Evolutionary conservation across 64 coral and sea anemone species (phyloP).

Genomic region (Orbicella faveolata): DNA sequence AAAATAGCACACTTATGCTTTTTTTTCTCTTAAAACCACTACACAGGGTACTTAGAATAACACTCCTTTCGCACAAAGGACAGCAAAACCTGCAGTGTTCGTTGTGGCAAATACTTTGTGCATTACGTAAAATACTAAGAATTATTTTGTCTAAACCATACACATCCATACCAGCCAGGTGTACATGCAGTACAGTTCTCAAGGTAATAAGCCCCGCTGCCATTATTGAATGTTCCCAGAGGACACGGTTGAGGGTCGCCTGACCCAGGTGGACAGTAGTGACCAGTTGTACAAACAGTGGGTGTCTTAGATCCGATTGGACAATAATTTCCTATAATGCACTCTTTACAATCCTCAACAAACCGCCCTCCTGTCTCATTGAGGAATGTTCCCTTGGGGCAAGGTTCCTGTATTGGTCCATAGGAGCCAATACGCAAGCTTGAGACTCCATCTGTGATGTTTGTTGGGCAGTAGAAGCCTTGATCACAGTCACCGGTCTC

Average conservation of each 20-base stretch:
- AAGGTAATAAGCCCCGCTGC: conserved; percentile 62
- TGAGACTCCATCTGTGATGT: conserved; percentile 95
- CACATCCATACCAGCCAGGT: conserved; percentile 80
- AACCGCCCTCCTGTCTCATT: conserved; percentile 67
- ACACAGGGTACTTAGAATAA: no score
- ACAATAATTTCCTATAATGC: conserved; percentile 76
- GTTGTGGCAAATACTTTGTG: no score
- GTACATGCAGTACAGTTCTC: conserved; percentile 95
- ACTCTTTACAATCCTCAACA: conserved; percentile 71
- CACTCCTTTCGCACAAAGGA: no score
- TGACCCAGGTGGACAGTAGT: conserved; percentile 90
- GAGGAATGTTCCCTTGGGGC: conserved; percentile 82
- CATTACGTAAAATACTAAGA: no score
- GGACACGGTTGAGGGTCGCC: conserved; percentile 96
- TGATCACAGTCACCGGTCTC: conserved; percentile 68
- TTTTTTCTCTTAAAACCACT: no score
- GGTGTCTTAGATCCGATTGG: conserved; percentile 78
- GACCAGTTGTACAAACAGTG: conserved; percentile 70
- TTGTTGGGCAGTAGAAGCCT: conserved; percentile 95
- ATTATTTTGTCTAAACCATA: no score
- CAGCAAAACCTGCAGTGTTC: no score
- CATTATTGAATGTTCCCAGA: conserved; percentile 83
- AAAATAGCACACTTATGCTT: no score
- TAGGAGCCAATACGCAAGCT: conserved; percentile 85
- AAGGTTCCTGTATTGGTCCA: conserved; percentile 82